These are phyloP conservation scores for Nerophis lumbriciformis DNA, from an alignment of 2,113 vertebrate genomes.

Conservation along the genomic window DNA sequence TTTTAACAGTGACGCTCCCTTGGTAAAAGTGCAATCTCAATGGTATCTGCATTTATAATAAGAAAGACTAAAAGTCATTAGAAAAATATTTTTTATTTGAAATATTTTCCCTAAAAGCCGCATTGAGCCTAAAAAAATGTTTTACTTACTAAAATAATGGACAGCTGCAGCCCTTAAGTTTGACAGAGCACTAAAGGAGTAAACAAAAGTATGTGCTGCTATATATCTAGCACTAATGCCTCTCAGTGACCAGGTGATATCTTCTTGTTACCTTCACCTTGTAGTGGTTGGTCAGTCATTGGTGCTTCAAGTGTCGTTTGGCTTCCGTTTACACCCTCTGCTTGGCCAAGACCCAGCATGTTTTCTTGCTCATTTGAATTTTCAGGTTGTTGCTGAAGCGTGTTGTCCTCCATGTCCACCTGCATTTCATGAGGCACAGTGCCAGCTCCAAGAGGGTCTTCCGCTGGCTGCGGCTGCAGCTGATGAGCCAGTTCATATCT, in stretches of 20 bases:
- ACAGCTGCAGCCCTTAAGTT: too few species aligned
- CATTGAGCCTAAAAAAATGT: too few species aligned
- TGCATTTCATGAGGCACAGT: constrained; percentile 80
- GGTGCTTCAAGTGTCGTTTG: constrained; percentile 79
- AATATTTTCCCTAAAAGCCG: too few species aligned
- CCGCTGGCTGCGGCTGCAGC: constrained; percentile 83
- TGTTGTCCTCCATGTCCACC: constrained; percentile 80
- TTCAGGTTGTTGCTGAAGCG: constrained; percentile 68
- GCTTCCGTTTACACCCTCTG: constrained; percentile 75
- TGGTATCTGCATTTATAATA: too few species aligned
- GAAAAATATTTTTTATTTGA: too few species aligned
- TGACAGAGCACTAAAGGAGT: too few species aligned
- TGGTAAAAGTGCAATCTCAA: too few species aligned
- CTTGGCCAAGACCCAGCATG: constrained; percentile 82
- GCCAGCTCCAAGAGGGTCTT: constrained; percentile 73
- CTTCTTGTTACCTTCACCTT: constrained; percentile 77
- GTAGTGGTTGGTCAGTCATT: constrained; percentile 76
- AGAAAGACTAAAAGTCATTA: too few species aligned
- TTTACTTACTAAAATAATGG: too few species aligned
- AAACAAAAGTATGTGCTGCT: too few species aligned
- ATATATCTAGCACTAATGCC: not conserved
- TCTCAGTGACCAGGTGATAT: not conserved
- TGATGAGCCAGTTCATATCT: constrained; percentile 96
- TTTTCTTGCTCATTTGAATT: constrained; percentile 69
- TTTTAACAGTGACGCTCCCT: too few species aligned